These are phyloP conservation scores for Pogonophryne albipinna DNA, from an alignment of 2,797 vertebrate species.

Conservation along the genomic window DNA sequence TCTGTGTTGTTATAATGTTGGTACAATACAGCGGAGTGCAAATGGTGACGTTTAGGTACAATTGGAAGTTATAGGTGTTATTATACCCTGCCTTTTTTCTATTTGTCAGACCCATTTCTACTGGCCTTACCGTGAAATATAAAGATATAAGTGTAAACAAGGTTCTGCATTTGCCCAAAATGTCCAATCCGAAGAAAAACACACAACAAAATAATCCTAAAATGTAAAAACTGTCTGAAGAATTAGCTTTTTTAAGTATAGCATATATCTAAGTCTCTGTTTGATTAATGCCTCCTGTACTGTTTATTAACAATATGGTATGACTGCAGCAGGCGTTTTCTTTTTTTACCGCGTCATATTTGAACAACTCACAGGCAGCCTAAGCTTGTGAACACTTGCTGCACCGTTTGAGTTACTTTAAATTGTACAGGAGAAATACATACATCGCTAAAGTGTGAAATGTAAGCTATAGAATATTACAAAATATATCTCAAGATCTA, in stretches of 20 bases:
- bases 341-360: background rate
- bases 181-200: background rate
- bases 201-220: too few relatives aligned
- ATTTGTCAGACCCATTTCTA: background rate
- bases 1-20: constrained; percentile 21
- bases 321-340: background rate
- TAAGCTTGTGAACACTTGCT: too few relatives aligned
- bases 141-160: background rate
- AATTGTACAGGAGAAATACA: too few relatives aligned
- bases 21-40: background rate
- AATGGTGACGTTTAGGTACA: constrained; percentile 1
- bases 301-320: too few relatives aligned
- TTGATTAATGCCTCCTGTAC: too few relatives aligned
- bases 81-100: background rate
- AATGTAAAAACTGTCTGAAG: too few relatives aligned
- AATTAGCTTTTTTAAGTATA: too few relatives aligned
- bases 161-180: constrained; percentile 18
- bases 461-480: background rate
- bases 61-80: background rate
- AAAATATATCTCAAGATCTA: too few relatives aligned
- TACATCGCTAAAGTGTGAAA: background rate
- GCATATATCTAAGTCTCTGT: too few relatives aligned
- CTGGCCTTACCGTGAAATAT: constrained; percentile 4
- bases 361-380: too few relatives aligned
- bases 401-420: too few relatives aligned